These are phyloP conservation scores for Aphaenogaster ashmeadi DNA, from an alignment of 1,140 invertebrate species.

Conservation along the genomic window DNA sequence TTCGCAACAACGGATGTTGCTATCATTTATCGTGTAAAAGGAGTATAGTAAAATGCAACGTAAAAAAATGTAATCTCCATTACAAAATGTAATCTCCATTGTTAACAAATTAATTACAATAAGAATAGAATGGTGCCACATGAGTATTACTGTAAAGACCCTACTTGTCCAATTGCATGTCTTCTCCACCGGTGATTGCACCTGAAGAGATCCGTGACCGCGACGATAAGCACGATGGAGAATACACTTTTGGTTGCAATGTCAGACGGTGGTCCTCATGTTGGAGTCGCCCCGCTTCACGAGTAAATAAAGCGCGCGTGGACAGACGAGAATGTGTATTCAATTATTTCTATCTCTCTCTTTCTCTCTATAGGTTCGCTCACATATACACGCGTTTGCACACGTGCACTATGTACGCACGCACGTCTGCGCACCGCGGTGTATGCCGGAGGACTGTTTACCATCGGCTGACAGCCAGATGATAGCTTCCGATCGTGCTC, in stretches of 20 bases:
- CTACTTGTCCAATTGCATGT: constrained; percentile 31
- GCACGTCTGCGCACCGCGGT: constrained; percentile 74
- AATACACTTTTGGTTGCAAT: constrained; percentile 11
- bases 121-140: not conserved
- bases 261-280: constrained; percentile 35
- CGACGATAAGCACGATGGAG: not conserved
- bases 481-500: constrained; percentile 58
- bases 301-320: constrained; percentile 42
- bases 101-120: not conserved
- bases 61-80: not conserved
- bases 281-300: not conserved
- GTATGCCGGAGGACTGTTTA: constrained; percentile 80
- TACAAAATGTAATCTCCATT: not conserved
- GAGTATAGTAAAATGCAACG: not conserved
- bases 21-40: not conserved
- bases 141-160: constrained; percentile 1
- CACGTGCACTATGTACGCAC: constrained; percentile 38
- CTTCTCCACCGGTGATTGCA: constrained; percentile 22
- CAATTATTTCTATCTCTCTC: not conserved
- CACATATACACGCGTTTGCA: constrained; percentile 10
- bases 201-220: not conserved
- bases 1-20: not conserved
- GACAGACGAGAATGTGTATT: constrained; percentile 8
- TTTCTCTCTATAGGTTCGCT: not conserved
- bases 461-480: constrained; percentile 60